Conservation (phyloP, 2,113 vertebrate genomes). For the Galbula dea region DNA sequence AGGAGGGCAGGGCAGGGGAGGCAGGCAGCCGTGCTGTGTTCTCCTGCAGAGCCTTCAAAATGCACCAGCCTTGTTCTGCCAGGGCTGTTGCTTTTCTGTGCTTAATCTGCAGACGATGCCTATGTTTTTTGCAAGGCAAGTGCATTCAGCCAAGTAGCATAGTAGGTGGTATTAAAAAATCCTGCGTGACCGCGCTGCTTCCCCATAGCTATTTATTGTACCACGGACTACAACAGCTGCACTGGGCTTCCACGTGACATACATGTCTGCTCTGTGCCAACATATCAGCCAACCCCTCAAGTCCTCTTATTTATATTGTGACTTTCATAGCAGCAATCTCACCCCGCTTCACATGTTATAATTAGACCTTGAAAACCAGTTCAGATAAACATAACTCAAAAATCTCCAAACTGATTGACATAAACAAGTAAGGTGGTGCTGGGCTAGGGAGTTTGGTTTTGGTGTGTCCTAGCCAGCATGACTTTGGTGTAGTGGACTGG, state of each 20-base stretch:
- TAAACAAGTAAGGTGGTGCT: not conserved
- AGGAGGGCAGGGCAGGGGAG: not conserved
- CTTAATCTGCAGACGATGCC: not conserved
- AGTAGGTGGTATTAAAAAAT: constrained; percentile 7
- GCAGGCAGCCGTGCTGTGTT: not conserved
- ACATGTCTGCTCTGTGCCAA: constrained; percentile 21
- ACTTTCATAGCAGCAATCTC: constrained; percentile 49
- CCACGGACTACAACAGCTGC: constrained; percentile 44
- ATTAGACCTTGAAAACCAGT: constrained; percentile 62
- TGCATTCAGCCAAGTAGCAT: not conserved
- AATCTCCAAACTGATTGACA: not conserved
- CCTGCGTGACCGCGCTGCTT: not conserved
- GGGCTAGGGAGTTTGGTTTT: not conserved
- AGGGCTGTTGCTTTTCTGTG: not conserved
- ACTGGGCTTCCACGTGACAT: constrained; percentile 15
- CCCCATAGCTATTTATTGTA: constrained; percentile 50
- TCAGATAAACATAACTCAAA: constrained; percentile 58
- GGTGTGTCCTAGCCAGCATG: not conserved
- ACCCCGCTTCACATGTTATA: constrained; percentile 51
- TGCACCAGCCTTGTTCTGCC: not conserved
- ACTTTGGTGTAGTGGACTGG: not conserved
- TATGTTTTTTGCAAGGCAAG: fast-evolving
- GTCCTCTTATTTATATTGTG: constrained; percentile 37
- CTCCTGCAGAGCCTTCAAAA: not conserved
- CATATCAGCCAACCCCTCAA: not conserved